These are phyloP conservation scores for Eulimnadia texana DNA, from an alignment of 1,140 invertebrate species.

Conservation along the genomic window DNA sequence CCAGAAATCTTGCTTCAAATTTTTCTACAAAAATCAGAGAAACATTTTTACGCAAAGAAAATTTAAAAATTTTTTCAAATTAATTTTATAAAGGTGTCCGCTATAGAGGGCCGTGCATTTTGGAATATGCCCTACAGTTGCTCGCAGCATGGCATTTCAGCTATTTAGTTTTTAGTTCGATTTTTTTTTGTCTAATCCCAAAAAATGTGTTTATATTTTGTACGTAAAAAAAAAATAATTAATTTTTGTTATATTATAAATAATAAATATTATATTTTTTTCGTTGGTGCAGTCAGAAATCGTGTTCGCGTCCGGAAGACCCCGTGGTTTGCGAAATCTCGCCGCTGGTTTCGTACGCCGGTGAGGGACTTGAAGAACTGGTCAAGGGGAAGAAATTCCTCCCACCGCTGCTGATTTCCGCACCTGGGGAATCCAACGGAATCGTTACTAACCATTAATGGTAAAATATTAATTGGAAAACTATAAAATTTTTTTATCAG, in stretches of 20 bases:
- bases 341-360: slow-evolving; percentile 75
- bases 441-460: background rate
- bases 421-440: background rate
- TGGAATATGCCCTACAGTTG: too few relatives aligned
- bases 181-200: background rate
- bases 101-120: too few relatives aligned
- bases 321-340: slow-evolving; percentile 75
- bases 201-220: background rate
- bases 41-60: too few relatives aligned
- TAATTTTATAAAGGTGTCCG: too few relatives aligned
- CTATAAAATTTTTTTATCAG: too few relatives aligned
- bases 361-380: slow-evolving; percentile 57
- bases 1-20: too few relatives aligned
- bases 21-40: too few relatives aligned
- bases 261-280: slow-evolving; percentile 14
- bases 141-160: too few relatives aligned
- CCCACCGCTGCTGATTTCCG: slow-evolving; percentile 42
- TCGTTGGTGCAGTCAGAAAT: slow-evolving; percentile 29
- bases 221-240: slow-evolving; percentile 13
- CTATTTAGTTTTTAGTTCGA: slow-evolving; percentile 12
- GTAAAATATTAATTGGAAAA: too few relatives aligned
- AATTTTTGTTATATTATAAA: slow-evolving; percentile 2
- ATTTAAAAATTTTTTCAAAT: too few relatives aligned
- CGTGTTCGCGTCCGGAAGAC: slow-evolving; percentile 32
- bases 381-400: slow-evolving; percentile 50